Evolutionary conservation across 2,888 invertebrate species (phyloP).

Genomic region (Alentia gelatinosa): DNA sequence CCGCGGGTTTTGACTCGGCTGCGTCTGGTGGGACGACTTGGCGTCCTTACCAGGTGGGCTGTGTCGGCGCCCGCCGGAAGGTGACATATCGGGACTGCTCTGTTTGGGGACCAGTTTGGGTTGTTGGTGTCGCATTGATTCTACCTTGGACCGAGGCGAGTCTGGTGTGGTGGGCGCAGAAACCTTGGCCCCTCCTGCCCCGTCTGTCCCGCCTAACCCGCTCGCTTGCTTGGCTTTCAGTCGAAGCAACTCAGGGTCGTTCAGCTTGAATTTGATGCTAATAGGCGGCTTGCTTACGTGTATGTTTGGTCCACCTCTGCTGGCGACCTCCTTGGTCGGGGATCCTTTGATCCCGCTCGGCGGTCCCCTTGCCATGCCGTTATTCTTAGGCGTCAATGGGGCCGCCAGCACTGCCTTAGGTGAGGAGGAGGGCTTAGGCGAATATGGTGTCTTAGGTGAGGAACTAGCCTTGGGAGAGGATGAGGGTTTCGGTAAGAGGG

Average conservation of each 20-base stretch:
- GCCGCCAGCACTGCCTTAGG: not conserved
- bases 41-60: constrained; percentile 22
- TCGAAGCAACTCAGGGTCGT: not conserved
- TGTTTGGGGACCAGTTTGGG: constrained; percentile 21
- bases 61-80: not conserved
- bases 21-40: not conserved
- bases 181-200: not conserved
- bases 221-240: not conserved
- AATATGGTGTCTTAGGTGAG: not conserved
- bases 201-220: not conserved
- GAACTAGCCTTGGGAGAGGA: not conserved
- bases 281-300: not conserved
- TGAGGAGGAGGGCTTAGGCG: not conserved
- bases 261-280: constrained; percentile 4
- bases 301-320: not conserved
- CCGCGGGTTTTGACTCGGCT: not conserved
- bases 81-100: not conserved
- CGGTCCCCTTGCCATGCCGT: not conserved
- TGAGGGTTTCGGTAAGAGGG: not conserved
- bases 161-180: not conserved
- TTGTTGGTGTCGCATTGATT: not conserved
- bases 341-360: not conserved
- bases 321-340: not conserved
- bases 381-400: not conserved
- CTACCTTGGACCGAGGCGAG: constrained; percentile 5